A percentile compares a stretch with the other conserved stretches of the same genome.
These are phyloP conservation scores for Emydura subglobosa DNA, from an alignment of 2,113 vertebrate species.

Conservation along the genomic window DNA sequence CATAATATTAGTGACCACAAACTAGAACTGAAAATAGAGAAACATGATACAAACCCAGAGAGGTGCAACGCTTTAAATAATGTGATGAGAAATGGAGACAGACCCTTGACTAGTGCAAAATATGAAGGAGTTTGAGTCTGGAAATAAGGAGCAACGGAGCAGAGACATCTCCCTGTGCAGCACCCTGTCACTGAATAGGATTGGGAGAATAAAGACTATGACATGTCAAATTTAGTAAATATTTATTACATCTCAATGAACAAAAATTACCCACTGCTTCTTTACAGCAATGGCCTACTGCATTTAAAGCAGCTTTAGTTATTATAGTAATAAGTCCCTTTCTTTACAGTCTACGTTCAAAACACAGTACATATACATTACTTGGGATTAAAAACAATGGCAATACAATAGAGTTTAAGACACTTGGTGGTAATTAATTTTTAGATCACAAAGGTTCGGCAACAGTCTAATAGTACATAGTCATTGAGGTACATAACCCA, in stretches of 20 bases:
- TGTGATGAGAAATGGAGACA: too few species aligned
- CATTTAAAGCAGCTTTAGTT: conserved; percentile 49
- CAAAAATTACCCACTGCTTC: conserved; percentile 82
- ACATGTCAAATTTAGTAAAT: conserved; percentile 83
- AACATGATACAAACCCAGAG: too few species aligned
- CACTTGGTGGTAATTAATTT: conserved; percentile 87
- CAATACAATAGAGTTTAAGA: conserved; percentile 90
- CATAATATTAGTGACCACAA: too few species aligned
- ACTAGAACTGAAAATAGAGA: too few species aligned
- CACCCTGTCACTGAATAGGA: too few species aligned
- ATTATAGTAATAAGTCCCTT: conserved; percentile 22
- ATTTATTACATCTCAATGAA: conserved; percentile 89
- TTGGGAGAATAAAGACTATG: too few species aligned
- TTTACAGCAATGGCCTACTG: conserved; percentile 88
- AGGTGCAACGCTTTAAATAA: too few species aligned
- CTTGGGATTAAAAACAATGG: conserved; percentile 91
- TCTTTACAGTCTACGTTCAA: conserved; percentile 87
- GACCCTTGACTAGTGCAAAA: too few species aligned
- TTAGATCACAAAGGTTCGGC: conserved; percentile 84
- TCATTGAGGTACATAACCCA: conserved; percentile 80
- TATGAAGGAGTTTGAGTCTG: too few species aligned
- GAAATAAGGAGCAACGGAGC: too few species aligned
- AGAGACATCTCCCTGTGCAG: too few species aligned
- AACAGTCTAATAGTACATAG: conserved; percentile 87
- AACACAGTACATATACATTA: conserved; percentile 89